phyloP scores from a whole-genome alignment of 2,797 vertebrate genomes.

The Chelonia mydas region DNA sequence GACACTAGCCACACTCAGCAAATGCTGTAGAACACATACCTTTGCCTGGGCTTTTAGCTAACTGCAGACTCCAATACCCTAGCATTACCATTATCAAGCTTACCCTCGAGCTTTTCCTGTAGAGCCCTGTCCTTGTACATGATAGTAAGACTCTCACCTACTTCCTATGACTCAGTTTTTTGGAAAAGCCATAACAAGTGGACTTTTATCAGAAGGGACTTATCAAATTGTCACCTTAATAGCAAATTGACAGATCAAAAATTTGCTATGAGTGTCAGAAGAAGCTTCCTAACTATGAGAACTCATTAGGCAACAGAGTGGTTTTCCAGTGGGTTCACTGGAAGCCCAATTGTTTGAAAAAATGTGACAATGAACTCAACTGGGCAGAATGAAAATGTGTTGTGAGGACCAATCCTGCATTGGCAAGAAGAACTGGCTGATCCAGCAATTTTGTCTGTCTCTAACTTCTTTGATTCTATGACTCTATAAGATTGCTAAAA shows the following conservation, averaged over 20 bases:
- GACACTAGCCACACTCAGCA: not conserved
- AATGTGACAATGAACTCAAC: not conserved
- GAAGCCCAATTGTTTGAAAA: not conserved
- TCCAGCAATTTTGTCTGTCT: not conserved
- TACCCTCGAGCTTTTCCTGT: not conserved
- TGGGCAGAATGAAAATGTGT: not conserved
- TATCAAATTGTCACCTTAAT: not conserved
- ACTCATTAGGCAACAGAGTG: not conserved
- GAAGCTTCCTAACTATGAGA: not conserved
- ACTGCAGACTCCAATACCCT: too few species aligned
- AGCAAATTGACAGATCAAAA: not conserved
- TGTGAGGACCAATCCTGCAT: accelerated
- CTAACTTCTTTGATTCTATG: not conserved
- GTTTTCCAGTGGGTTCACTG: not conserved
- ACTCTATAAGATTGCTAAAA: not conserved
- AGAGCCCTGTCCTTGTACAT: not conserved
- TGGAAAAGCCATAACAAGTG: not conserved
- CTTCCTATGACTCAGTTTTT: not conserved
- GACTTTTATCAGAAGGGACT: not conserved
- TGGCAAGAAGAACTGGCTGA: accelerated
- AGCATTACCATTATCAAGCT: not conserved
- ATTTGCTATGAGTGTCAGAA: not conserved
- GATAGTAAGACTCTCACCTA: not conserved
- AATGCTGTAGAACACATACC: not conserved
- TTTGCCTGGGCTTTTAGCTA: not conserved